A percentile compares a stretch with the other conserved stretches of the same genome.
Evolutionary conservation across 2,888 invertebrate genomes (phyloP).

Genomic region (Philereme transversata): DNA sequence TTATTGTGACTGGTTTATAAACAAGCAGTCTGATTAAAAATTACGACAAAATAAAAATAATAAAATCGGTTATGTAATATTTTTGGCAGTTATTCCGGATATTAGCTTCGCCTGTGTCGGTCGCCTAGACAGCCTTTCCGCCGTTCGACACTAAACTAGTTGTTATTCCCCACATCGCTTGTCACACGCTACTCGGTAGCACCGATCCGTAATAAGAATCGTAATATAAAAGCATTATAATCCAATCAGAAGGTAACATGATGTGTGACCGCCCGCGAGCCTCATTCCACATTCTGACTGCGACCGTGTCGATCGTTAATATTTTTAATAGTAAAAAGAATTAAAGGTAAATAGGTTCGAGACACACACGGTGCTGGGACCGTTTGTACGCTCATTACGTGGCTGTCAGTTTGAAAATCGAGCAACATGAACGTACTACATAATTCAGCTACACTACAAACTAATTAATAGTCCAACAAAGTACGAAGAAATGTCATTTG

Average conservation of each 20-base stretch:
- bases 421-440: conserved; percentile 16
- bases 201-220: conserved; percentile 75
- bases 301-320: conserved; percentile 69
- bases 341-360: conserved; percentile 61
- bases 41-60: too few relatives aligned
- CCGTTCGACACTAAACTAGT: conserved; percentile 62
- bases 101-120: conserved; percentile 28
- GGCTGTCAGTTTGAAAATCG: conserved; percentile 25
- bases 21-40: too few relatives aligned
- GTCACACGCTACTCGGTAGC: conserved; percentile 75
- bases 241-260: conserved; percentile 77
- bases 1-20: too few relatives aligned
- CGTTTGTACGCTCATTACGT: conserved; percentile 27
- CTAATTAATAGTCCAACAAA: conserved; percentile 13
- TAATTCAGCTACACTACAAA: conserved; percentile 14
- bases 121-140: conserved; percentile 50
- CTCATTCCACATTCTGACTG: conserved; percentile 73
- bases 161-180: conserved; percentile 72
- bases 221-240: conserved; percentile 83
- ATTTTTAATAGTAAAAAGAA: conserved; percentile 71
- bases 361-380: conserved; percentile 53
- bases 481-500: conserved; percentile 10
- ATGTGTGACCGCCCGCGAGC: conserved; percentile 77
- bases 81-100: conserved; percentile 30
- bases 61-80: background rate